A percentile compares a stretch with the other conserved stretches of the same genome.
phyloP scores from a whole-genome alignment of 35 echinoderm and acorn worm genomes.

The Eucidaris tribuloides region DNA sequence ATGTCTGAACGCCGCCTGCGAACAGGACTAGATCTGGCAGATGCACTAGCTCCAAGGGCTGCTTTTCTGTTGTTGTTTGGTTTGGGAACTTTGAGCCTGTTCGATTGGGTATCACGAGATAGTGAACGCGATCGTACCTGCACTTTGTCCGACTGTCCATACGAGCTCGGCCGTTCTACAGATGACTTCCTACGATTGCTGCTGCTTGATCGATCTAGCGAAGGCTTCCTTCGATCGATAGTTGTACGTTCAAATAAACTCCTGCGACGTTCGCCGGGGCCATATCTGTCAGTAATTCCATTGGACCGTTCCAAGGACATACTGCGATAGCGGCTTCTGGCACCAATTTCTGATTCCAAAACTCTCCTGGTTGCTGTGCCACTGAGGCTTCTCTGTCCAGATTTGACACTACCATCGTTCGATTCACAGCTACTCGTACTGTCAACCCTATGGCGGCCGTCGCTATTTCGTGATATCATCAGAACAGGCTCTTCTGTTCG shows the following conservation, averaged over 20 bases:
- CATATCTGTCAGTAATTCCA: not conserved
- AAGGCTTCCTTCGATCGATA: not conserved
- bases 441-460: slow-evolving; percentile 76
- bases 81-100: not conserved
- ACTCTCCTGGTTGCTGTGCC: not conserved
- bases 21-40: not conserved
- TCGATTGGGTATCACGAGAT: not conserved
- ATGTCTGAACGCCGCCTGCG: slow-evolving; percentile 19
- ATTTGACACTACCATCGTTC: slow-evolving; percentile 60
- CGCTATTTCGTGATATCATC: slow-evolving; percentile 58
- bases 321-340: not conserved
- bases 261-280: not conserved
- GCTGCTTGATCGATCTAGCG: slow-evolving; percentile 2
- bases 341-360: not conserved
- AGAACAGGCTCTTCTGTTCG: slow-evolving; percentile 46
- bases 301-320: not conserved
- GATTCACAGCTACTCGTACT: slow-evolving; percentile 95
- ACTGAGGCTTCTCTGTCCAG: not conserved
- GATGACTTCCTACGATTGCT: not conserved
- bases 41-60: not conserved
- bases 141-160: slow-evolving; percentile 1
- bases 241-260: slow-evolving; percentile 8
- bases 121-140: not conserved
- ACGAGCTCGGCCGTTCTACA: not conserved
- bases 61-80: not conserved